Conservation (phyloP, 2,113 vertebrate species). For the Apteryx mantelli region DNA sequence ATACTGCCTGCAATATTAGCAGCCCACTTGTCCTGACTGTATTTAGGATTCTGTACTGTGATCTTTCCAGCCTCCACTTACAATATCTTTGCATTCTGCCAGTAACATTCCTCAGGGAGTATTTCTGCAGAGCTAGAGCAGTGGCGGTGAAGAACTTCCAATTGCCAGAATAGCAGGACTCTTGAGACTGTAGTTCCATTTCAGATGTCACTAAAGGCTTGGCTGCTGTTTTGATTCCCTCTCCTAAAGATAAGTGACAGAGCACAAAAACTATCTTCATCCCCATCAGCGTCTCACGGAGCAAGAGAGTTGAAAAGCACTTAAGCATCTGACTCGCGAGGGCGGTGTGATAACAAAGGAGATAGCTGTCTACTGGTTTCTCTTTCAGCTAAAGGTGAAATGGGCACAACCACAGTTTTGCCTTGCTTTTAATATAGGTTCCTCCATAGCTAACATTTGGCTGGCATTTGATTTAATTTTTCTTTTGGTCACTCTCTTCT, state of each 20-base stretch:
- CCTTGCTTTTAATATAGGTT: neutral
- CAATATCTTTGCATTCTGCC: neutral
- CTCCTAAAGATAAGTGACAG: neutral
- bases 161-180: neutral
- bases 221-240: neutral
- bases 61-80: neutral
- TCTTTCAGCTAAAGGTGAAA: neutral
- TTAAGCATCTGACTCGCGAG: conserved; percentile 1
- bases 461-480: conserved; percentile 3
- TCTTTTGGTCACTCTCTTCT: neutral
- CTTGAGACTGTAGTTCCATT: neutral
- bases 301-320: neutral
- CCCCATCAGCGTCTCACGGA: neutral
- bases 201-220: neutral
- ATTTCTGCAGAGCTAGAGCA: neutral
- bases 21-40: neutral
- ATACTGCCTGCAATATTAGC: neutral
- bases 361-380: neutral
- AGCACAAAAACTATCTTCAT: neutral
- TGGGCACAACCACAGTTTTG: neutral
- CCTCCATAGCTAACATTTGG: neutral
- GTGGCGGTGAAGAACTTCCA: neutral
- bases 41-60: neutral
- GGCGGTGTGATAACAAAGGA: neutral
- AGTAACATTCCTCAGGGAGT: neutral